Conservation (phyloP, 2,113 vertebrate genomes). For the Physeter macrocephalus region DNA sequence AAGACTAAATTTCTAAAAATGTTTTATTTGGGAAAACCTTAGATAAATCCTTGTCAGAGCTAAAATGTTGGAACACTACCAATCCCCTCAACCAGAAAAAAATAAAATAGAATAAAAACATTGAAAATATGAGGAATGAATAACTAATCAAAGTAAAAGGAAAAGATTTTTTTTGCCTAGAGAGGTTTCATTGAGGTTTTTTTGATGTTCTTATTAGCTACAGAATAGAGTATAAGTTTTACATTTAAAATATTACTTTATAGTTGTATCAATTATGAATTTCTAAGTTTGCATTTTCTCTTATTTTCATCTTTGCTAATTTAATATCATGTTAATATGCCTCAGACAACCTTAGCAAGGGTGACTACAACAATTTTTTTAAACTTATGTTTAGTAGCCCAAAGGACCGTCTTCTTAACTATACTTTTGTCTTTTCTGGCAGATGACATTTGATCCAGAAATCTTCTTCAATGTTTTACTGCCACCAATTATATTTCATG, state of each 20-base stretch:
- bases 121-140: conserved; percentile 9
- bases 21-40: background rate
- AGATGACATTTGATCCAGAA: conserved; percentile 91
- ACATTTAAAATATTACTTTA: background rate
- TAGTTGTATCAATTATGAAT: background rate
- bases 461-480: conserved; percentile 92
- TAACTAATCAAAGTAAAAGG: background rate
- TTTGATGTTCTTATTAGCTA: background rate
- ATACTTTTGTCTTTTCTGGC: conserved; percentile 73
- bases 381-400: background rate
- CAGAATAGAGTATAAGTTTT: background rate
- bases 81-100: background rate
- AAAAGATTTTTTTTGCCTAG: background rate
- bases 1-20: background rate
- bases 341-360: background rate
- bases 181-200: background rate
- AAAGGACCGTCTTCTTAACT: background rate
- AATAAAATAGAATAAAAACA: background rate
- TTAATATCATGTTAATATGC: background rate
- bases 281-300: background rate
- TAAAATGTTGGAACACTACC: background rate
- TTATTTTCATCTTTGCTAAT: background rate
- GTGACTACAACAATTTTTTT: background rate
- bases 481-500: conserved; percentile 90
- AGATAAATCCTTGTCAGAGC: background rate